Base-by-base conservation (phyloP, 2,888 invertebrate species). In the Brachyptera risi region DNA sequence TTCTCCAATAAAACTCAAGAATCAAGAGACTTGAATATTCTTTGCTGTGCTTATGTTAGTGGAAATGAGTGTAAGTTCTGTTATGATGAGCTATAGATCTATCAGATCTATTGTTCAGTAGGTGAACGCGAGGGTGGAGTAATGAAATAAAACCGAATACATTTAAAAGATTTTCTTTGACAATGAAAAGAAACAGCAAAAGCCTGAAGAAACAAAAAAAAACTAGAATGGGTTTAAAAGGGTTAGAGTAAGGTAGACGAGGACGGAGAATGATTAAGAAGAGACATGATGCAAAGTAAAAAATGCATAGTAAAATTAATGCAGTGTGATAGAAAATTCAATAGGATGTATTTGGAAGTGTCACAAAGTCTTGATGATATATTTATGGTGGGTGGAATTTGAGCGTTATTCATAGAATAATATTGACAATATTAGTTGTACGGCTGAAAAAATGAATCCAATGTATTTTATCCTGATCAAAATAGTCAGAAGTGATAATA, bases 141-240 rank as follows among this genome's bases (percentile, higher is more conserved):
- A 15, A 58, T 42, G 15, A 15, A n/a, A 59, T 49, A 63, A 64
- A 59, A 60, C 58, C 27, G 61, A 61, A 63, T 61, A 59, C 61
- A 61, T 64, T 61, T 61, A 61, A 61, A 61, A 64, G 59, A 64
- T 64, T 61, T 56, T 64, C 44, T 44, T 44, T 50, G 61, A 61
- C 59, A 56, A 61, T 59, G 57, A 64, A 61, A 40, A 64, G 56
- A 60, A 60, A 59, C 50, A 60, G 60, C 49, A 49, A n/a, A n/a
- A n/a, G n/a, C 37, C 47, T 23, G 42, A 49, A 57, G 50, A 50
- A 38, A 23, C 49, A 50, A 35, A 49, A 56, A 49, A 56, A 58
- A 57, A 56, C 24, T 15, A 26, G 17, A 31, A 31, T 31, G 31
- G 13, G 40, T 19, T 11, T 11, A 44, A 19, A 44, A 44, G 44